Conservation (phyloP, 2,888 invertebrate genomes). For the Leucania comma region DNA sequence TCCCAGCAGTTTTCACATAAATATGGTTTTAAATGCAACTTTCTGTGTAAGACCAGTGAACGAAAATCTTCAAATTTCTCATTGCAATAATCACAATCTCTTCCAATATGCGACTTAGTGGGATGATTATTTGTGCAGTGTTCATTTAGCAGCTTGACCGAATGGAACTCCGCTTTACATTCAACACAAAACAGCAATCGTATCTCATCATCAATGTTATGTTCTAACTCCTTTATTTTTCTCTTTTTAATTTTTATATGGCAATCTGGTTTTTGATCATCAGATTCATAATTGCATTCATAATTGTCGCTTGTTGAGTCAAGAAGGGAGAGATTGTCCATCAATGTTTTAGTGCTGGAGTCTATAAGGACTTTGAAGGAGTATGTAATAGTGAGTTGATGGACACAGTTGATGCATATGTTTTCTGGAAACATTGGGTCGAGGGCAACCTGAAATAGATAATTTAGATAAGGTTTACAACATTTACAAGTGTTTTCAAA, state of each 20-base stretch:
- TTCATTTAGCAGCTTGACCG: conserved; percentile 74
- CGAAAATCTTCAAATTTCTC: conserved; percentile 87
- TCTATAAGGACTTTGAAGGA: conserved; percentile 87
- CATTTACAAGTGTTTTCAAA: neutral
- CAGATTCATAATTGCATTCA: conserved; percentile 77
- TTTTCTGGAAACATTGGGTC: conserved; percentile 78
- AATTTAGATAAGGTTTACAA: neutral
- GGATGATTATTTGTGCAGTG: conserved; percentile 83
- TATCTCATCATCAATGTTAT: conserved; percentile 64
- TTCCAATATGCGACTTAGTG: conserved; percentile 76
- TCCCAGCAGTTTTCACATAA: conserved; percentile 88
- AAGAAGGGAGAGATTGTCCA: conserved; percentile 67
- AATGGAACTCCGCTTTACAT: conserved; percentile 82
- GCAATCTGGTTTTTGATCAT: conserved; percentile 70
- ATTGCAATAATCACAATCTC: conserved; percentile 86
- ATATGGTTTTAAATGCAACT: conserved; percentile 84
- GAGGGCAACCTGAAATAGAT: conserved; percentile 65
- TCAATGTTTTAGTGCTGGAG: conserved; percentile 77
- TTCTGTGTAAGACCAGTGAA: conserved; percentile 83
- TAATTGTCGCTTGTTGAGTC: conserved; percentile 74
- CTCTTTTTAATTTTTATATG: conserved; percentile 66
- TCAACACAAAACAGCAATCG: conserved; percentile 82
- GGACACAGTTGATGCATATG: conserved; percentile 85
- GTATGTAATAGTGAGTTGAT: conserved; percentile 86
- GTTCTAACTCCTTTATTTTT: conserved; percentile 61